These are phyloP conservation scores for Elgaria multicarinata DNA, from an alignment of 2,113 vertebrate species.

Conservation along the genomic window DNA sequence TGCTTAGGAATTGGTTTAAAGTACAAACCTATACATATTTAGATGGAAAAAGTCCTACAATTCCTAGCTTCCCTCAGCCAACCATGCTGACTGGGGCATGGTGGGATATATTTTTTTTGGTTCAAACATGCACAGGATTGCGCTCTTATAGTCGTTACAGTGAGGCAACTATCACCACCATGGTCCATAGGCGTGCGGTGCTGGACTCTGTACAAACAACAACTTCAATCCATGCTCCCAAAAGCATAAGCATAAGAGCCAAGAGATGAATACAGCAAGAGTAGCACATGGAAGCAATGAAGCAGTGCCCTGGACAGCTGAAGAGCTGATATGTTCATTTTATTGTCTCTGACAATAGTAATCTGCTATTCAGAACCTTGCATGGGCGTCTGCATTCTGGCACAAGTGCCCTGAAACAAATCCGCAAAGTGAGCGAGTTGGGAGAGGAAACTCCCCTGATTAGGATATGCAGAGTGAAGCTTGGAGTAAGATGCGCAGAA, in stretches of 20 bases:
- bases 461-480: not conserved
- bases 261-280: slow-evolving; percentile 1
- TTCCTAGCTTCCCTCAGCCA: too few species aligned
- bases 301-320: not conserved
- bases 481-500: not conserved
- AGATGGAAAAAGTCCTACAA: too few species aligned
- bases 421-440: not conserved
- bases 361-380: not conserved
- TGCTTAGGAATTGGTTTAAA: not conserved
- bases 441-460: not conserved
- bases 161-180: not conserved
- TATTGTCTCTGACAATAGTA: slow-evolving; percentile 15
- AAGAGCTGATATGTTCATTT: not conserved
- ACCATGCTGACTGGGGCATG: too few species aligned
- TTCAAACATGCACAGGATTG: too few species aligned
- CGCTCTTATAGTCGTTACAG: not conserved
- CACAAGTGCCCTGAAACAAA: not conserved
- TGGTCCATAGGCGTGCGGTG: not conserved
- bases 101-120: too few species aligned
- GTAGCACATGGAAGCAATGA: slow-evolving; percentile 2
- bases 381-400: slow-evolving; percentile 6
- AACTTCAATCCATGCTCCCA: not conserved
- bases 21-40: too few species aligned
- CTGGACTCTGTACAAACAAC: not conserved
- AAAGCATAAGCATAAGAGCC: not conserved